phyloP scores from a whole-genome alignment of 2,113 vertebrate genomes.

The Speoplatyrhinus poulsoni region DNA sequence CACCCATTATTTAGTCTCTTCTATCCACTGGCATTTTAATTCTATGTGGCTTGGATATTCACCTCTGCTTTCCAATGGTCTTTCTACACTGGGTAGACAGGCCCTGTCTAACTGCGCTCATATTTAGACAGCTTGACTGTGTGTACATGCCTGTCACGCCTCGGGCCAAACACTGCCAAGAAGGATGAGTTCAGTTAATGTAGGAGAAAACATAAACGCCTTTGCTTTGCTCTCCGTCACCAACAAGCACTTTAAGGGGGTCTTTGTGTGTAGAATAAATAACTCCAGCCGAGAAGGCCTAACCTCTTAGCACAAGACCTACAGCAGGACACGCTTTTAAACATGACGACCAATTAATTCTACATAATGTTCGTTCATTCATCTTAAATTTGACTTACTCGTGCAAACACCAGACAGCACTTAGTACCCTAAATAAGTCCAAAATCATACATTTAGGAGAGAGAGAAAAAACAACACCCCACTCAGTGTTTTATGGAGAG shows the following conservation, averaged over 20 bases:
- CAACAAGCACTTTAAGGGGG: conserved; percentile 30
- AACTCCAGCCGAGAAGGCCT: conserved; percentile 1
- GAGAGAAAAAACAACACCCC: not conserved
- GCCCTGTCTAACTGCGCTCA: too few relatives aligned
- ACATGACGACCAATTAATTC: not conserved
- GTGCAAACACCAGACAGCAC: not conserved
- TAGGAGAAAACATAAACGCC: conserved; percentile 58
- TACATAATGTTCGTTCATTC: not conserved
- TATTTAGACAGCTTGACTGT: conserved; percentile 80
- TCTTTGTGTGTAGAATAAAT: conserved; percentile 10
- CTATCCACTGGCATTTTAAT: conserved; percentile 40
- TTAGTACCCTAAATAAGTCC: not conserved
- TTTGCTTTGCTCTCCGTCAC: conserved; percentile 28
- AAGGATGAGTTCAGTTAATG: conserved; percentile 73
- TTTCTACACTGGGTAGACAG: conserved; percentile 25
- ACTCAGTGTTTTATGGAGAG: conserved; percentile 40
- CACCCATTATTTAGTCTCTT: conserved; percentile 6
- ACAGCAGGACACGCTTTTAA: conserved; percentile 5
- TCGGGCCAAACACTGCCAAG: conserved; percentile 67
- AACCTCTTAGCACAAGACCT: conserved; percentile 2
- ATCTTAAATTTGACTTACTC: not conserved
- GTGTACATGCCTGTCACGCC: conserved; percentile 75
- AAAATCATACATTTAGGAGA: not conserved
- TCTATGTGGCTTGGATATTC: conserved; percentile 36
- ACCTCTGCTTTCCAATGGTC: conserved; percentile 38